A percentile compares a stretch with the other conserved stretches of the same genome.
phyloP scores from a whole-genome alignment of 2,888 invertebrate species.

The Xestia sexstrigata region DNA sequence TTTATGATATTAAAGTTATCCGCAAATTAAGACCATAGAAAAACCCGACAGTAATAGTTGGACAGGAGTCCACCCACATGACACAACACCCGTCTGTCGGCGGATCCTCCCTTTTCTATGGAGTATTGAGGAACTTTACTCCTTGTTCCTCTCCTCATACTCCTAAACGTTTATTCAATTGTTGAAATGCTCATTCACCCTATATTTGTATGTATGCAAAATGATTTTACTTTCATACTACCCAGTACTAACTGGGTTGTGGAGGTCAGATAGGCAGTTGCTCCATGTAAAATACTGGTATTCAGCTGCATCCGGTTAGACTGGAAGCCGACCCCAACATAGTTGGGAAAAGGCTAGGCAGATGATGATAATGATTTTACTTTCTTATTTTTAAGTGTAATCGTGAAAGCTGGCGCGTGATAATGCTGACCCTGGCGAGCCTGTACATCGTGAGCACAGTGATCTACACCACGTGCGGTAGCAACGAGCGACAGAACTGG shows the following conservation, averaged over 20 bases:
- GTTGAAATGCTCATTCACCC: background rate
- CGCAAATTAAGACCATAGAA: no score
- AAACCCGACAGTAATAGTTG: background rate
- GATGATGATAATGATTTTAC: background rate
- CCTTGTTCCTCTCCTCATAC: background rate
- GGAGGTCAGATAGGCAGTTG: no score
- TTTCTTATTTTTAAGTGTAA: slow-evolving; percentile 85
- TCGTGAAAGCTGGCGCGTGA: slow-evolving; percentile 91
- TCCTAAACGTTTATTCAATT: background rate
- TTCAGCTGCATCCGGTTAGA: no score
- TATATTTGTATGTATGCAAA: no score
- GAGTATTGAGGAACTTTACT: background rate
- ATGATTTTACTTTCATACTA: no score
- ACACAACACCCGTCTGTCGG: background rate
- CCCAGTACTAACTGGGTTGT: no score
- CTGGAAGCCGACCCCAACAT: no score
- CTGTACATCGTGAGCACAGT: slow-evolving; percentile 92
- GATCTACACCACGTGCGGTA: slow-evolving; percentile 92
- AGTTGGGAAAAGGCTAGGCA: no score
- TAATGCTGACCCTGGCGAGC: slow-evolving; percentile 92
- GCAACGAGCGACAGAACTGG: slow-evolving; percentile 93
- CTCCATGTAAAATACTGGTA: no score
- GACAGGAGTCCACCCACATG: background rate
- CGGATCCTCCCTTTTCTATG: background rate
- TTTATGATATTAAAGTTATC: background rate